A percentile compares a stretch with the other conserved stretches of the same genome.
These are phyloP conservation scores for Trichonephila inaurata DNA, from an alignment of 1,140 invertebrate genomes.

Conservation along the genomic window DNA sequence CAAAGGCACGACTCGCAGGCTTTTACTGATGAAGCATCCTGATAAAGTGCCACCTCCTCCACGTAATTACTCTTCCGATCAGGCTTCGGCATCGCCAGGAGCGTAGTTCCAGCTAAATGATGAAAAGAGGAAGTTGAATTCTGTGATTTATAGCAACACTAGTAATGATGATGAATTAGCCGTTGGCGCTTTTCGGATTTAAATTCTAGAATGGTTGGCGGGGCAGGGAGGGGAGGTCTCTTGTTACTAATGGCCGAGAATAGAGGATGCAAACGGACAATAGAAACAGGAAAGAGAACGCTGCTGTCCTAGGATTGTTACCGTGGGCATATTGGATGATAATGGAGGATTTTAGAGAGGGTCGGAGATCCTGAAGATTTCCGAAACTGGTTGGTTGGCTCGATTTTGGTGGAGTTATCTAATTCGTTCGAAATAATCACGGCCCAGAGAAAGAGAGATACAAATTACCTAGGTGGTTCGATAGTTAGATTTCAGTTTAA, in stretches of 20 bases:
- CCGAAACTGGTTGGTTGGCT: conserved; percentile 39
- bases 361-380: conserved; percentile 45
- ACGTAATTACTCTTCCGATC: conserved; percentile 66
- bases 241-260: conserved; percentile 64
- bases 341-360: conserved; percentile 24
- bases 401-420: conserved; percentile 23
- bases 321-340: conserved; percentile 38
- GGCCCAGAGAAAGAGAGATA: neutral
- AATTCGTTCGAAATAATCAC: conserved; percentile 20
- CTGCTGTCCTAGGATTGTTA: conserved; percentile 25
- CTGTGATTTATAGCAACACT: conserved; percentile 67
- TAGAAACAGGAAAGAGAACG: conserved; percentile 41
- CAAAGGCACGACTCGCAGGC: neutral
- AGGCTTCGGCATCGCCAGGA: conserved; percentile 33
- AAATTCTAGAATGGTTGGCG: conserved; percentile 12
- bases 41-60: conserved; percentile 58
- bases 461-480: neutral
- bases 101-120: conserved; percentile 43
- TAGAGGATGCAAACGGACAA: conserved; percentile 39
- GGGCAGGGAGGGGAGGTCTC: neutral
- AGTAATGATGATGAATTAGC: conserved; percentile 67
- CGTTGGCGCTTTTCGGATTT: conserved; percentile 45
- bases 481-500: too few relatives aligned
- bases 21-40: conserved; percentile 43
- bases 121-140: conserved; percentile 68